Conservation (phyloP, 2,888 invertebrate genomes). For the Empis livida region DNA sequence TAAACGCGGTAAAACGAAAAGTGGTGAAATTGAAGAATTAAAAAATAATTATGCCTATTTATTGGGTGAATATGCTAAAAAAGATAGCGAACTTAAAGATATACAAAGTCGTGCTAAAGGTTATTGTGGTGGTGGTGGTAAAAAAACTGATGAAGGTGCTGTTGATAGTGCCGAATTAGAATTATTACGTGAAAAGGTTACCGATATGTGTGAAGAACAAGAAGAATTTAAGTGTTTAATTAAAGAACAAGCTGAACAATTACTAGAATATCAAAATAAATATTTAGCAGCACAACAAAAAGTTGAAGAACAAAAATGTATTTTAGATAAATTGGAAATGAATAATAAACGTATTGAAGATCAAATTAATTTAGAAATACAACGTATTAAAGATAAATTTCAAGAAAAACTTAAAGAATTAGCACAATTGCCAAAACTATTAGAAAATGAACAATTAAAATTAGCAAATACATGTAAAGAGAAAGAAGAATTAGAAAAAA, state of each 20-base stretch:
- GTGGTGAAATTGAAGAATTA: constrained; percentile 21
- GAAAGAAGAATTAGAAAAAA: constrained; percentile 26
- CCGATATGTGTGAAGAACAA: constrained; percentile 30
- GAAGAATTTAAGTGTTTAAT: constrained; percentile 31
- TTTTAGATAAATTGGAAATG: constrained; percentile 28
- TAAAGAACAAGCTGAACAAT: constrained; percentile 30
- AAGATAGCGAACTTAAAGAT: constrained; percentile 28
- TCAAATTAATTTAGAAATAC: constrained; percentile 32
- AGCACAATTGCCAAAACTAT: constrained; percentile 29
- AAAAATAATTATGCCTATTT: constrained; percentile 29
- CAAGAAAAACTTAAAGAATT: constrained; percentile 32
- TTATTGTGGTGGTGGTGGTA: constrained; percentile 1
- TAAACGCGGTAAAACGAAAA: constrained; percentile 13
- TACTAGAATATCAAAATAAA: constrained; percentile 33
- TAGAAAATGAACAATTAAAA: constrained; percentile 32
- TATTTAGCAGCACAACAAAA: constrained; percentile 31
- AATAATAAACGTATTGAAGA: constrained; percentile 32
- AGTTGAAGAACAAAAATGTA: constrained; percentile 30
- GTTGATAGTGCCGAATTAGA: constrained; percentile 19
- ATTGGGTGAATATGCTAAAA: constrained; percentile 24
- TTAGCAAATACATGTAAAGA: constrained; percentile 26
- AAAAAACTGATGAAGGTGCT: constrained; percentile 3
- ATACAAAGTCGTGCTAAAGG: constrained; percentile 16
- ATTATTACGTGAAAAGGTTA: constrained; percentile 24
- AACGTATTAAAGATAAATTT: constrained; percentile 31